Evolutionary conservation across 1,140 invertebrate genomes (phyloP), one percentile per base, ranked within the genome.

Genomic region (Trichonephila inaurata): DNA sequence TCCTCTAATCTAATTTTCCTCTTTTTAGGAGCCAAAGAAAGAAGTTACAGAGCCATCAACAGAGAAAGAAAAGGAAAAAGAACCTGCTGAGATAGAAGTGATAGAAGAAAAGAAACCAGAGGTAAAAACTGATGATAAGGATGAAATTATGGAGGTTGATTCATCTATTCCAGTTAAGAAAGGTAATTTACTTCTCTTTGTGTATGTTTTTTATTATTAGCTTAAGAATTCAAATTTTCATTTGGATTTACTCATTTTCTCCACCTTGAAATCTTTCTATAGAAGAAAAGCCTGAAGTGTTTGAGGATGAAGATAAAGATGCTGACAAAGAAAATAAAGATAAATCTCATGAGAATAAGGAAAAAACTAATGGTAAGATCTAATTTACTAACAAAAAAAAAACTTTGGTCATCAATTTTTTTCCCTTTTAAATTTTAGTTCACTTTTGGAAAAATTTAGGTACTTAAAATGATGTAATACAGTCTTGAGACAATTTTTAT

Each of bases 311-410:
- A 81, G 95, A 94, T 69, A 94, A 92, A 66, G 92, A 96, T 64
- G 95, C 95, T 19, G 95, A 95, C 81, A 95, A 95, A 94, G 95
- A 95, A 89, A 95, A 95, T 93, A 95, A 95, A 61, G 94, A 95
- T 85, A 89, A 95, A 82, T 93, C 93, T 3, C 58, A 94, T 89
- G 86, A 94, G 61, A 88, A 94, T 82, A 94, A 94, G 33, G 94
- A 94, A 12, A 91, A 91, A 66, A 91, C 28, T 21, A 90, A 85
- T 91, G 89, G 89, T 91, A 81, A 51, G n/a, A 24, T 91, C 14
- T 21, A 14, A 85, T 64, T 51, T 10, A 51, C 51, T 51, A 51
- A 51, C 3, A 51, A 51, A 51, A 12, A 51, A 1, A 12, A 1
- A 0, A n/a, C n/a, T 51, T 51, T 51, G 10, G 51, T 51, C 51